Evolutionary conservation across 2,113 vertebrate genomes (phyloP).

Genomic region (Brachypteracias leptosomus): DNA sequence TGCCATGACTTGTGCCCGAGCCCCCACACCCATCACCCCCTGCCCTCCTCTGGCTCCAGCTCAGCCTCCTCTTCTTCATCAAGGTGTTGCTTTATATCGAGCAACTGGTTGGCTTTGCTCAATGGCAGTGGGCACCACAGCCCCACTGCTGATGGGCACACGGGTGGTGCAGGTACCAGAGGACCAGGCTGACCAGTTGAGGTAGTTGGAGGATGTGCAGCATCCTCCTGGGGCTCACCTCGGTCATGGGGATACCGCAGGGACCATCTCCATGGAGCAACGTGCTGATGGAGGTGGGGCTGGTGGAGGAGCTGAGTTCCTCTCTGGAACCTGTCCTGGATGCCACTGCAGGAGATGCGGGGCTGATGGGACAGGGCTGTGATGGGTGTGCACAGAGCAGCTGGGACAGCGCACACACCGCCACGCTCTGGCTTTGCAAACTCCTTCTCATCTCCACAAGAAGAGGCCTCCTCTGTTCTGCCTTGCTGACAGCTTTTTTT

Average conservation of each 20-base stretch:
- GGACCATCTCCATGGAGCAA: background rate
- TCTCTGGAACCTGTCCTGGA: background rate
- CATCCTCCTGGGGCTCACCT: background rate
- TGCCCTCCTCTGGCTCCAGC: background rate
- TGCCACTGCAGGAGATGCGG: background rate
- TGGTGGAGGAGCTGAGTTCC: background rate
- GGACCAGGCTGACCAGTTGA: background rate
- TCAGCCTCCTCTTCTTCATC: slow-evolving; percentile 1
- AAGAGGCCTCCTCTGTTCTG: slow-evolving; percentile 26
- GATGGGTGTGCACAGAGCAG: accelerated
- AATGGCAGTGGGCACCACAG: accelerated
- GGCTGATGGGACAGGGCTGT: accelerated
- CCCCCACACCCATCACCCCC: background rate
- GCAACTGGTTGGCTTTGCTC: background rate
- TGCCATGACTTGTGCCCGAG: background rate
- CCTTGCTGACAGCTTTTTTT: background rate
- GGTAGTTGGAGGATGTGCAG: background rate
- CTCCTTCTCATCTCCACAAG: slow-evolving; percentile 6
- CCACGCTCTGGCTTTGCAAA: background rate
- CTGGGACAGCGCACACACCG: background rate
- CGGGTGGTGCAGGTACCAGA: accelerated
- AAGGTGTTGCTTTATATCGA: background rate
- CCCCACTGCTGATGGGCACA: accelerated
- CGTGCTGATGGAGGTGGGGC: background rate
- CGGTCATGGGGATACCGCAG: accelerated